Evolutionary conservation across 1,140 invertebrate species (phyloP).

Genomic region (Venturia canescens): DNA sequence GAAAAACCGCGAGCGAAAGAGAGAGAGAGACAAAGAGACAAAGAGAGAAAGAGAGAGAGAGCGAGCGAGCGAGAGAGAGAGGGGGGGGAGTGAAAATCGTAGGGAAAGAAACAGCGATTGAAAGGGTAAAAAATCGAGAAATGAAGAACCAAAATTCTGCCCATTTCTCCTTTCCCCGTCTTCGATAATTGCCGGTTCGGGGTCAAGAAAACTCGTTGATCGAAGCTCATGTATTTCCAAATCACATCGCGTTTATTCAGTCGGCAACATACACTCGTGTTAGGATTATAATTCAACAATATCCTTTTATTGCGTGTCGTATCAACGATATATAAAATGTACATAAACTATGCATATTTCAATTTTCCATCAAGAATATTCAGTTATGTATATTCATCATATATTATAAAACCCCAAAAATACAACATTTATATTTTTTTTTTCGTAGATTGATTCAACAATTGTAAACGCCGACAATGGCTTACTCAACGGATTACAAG

Average conservation of each 20-base stretch:
- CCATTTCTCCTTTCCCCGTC: too few species aligned
- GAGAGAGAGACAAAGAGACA: too few species aligned
- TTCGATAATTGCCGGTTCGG: not conserved
- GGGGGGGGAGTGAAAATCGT: too few species aligned
- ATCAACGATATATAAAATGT: constrained; percentile 32
- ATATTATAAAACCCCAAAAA: not conserved
- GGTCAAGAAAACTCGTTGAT: constrained; percentile 27
- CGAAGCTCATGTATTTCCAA: not conserved
- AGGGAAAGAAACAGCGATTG: too few species aligned
- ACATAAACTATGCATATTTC: constrained; percentile 19
- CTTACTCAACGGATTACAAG: not conserved
- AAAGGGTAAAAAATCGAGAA: constrained; percentile 53
- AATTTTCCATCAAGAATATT: not conserved
- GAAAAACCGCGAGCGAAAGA: too few species aligned
- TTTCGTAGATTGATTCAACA: not conserved
- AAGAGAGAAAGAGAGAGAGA: too few species aligned
- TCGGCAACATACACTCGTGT: not conserved
- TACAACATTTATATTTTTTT: not conserved
- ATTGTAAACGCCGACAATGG: not conserved
- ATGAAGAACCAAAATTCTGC: not conserved
- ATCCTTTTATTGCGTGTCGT: constrained; percentile 25
- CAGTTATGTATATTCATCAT: not conserved
- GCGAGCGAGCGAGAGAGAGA: too few species aligned
- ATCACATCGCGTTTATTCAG: constrained; percentile 23
- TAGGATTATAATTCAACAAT: not conserved